Evolutionary conservation across 2,113 vertebrate species (phyloP), one percentile per base, ranked within the genome.

Genomic region (Bungarus multicinctus): DNA sequence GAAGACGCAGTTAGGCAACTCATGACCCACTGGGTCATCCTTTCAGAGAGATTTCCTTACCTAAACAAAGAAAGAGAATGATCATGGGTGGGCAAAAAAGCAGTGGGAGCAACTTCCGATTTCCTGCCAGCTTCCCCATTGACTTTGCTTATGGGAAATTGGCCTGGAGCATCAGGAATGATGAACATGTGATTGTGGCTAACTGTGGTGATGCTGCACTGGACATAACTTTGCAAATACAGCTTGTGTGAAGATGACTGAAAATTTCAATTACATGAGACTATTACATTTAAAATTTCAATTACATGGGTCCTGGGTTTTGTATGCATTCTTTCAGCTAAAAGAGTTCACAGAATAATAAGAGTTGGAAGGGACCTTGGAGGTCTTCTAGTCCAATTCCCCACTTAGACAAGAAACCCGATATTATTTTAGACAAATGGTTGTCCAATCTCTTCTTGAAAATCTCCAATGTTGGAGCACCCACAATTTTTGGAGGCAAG

Each of bases 1-100:
- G 96, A 95, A 97, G 94, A 93, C 74, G 96, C 43, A 90, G 85
- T 60, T 60, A 27, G 58, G 58, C 58, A 60, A 27, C 58, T 25
- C 25, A 27, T 60, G 58, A 27, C 58, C 58, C 64, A 69, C 64
- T 69, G 14, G 64, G 64, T 69, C 64, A 34, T 6, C 30, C 30
- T 69, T 69, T 34, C 64, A 69, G 60, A n/a, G 30, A 16, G 5
- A 69, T 69, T 69, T 69, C 30, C 12, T 69, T 69, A 69, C 12
- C 64, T 69, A 69, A 69, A 34, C 64, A 69, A 30, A 69, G 30
- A 16, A 69, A 69, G 30, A 16, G n/a, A 69, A 69, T 18, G 64
- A 34, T 2, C 12, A 16, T 69, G 64, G 64, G 64, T 69, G 5
- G 30, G 30, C 64, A 69, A 69, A 69, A 69, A 69, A 69, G 30